These are phyloP conservation scores for Chiridota heheva DNA, from an alignment of 35 echinoderm and acorn worm genomes.

Conservation along the genomic window DNA sequence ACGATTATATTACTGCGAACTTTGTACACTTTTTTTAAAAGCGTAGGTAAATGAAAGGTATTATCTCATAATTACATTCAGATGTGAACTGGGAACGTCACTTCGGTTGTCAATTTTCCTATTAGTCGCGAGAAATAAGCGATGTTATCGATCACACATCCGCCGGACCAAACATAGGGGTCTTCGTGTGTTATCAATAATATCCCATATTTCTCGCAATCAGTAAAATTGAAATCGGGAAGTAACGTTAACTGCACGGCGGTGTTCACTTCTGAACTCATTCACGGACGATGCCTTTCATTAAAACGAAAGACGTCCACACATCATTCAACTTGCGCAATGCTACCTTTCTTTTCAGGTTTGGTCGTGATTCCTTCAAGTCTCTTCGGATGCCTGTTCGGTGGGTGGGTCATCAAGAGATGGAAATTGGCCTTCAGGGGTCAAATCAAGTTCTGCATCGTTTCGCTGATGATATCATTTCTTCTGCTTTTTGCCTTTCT, in stretches of 20 bases:
- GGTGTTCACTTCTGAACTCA: not conserved
- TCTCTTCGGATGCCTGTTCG: slow-evolving; percentile 41
- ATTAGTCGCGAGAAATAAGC: no score
- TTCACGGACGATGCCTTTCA: not conserved
- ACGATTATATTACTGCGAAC: no score
- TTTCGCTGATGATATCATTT: slow-evolving; percentile 18
- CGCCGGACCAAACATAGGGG: no score
- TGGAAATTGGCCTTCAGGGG: slow-evolving; percentile 45
- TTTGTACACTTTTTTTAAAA: no score
- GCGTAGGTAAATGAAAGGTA: no score
- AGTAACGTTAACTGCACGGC: not conserved
- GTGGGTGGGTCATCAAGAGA: slow-evolving; percentile 53
- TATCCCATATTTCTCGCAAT: no score
- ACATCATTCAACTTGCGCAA: not conserved
- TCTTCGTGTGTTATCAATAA: no score
- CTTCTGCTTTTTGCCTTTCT: slow-evolving; percentile 31
- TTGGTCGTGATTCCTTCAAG: slow-evolving; percentile 47
- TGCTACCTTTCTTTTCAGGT: slow-evolving; percentile 2
- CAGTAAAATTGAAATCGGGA: not conserved
- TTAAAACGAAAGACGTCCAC: not conserved
- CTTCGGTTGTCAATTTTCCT: no score
- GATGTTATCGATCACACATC: no score
- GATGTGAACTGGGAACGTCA: no score
- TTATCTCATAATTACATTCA: no score
- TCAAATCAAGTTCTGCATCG: slow-evolving; percentile 32